Percentiles rank a stretch among this genome's conserved stretches.
Conservation (phyloP, 2,888 invertebrate species). For the Aleiodes testaceus region DNA sequence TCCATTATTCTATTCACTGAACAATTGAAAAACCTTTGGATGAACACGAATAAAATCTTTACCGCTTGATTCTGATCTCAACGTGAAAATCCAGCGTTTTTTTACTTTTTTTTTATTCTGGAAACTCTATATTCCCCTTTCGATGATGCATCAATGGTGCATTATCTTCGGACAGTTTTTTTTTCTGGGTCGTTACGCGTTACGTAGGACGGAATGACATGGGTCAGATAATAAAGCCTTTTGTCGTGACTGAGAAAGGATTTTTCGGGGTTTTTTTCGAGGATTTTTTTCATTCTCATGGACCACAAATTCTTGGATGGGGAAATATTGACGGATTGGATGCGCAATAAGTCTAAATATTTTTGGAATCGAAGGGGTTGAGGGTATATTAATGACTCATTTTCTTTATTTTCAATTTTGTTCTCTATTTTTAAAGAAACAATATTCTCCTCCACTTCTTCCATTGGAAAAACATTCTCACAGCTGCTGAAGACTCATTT, state of each 20-base stretch:
- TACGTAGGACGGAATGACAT: conserved; percentile 37
- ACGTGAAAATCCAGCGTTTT: conserved; percentile 60
- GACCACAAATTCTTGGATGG: too few species aligned
- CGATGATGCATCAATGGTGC: conserved; percentile 53
- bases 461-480: neutral
- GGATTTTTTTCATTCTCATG: conserved; percentile 14
- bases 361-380: too few species aligned
- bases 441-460: neutral
- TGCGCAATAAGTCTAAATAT: too few species aligned
- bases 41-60: conserved; percentile 35
- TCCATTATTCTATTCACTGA: conserved; percentile 55
- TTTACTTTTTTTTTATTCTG: conserved; percentile 41
- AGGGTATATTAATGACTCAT: too few species aligned
- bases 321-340: too few species aligned
- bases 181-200: conserved; percentile 57
- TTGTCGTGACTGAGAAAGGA: conserved; percentile 46
- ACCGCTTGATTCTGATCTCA: conserved; percentile 54
- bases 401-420: conserved; percentile 38
- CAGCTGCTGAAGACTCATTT: conserved; percentile 58
- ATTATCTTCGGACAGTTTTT: conserved; percentile 49
- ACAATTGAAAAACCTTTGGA: conserved; percentile 57
- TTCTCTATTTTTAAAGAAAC: conserved; percentile 28
- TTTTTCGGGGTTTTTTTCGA: conserved; percentile 6
- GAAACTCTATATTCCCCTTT: conserved; percentile 60
- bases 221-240: conserved; percentile 49